These are phyloP conservation scores for Thripadectes ignobilis DNA, from an alignment of 2,797 vertebrate genomes.

Conservation along the genomic window DNA sequence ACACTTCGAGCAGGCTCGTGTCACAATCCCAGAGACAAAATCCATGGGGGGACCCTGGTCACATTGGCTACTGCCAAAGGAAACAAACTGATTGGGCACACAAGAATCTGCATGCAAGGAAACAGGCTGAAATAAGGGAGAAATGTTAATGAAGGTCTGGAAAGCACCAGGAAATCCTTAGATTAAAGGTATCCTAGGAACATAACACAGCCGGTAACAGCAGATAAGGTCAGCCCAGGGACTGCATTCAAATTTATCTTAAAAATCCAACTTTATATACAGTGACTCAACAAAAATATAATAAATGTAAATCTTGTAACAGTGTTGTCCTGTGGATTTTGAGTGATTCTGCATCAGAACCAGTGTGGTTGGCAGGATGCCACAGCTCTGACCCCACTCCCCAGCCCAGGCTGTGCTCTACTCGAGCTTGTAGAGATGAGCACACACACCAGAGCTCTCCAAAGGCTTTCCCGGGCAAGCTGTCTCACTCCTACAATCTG, in stretches of 20 bases:
- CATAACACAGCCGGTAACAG: not conserved
- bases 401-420: not conserved
- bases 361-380: not conserved
- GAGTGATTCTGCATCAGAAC: not conserved
- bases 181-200: not conserved
- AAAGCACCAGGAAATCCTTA: not conserved
- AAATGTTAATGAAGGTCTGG: conserved; percentile 12
- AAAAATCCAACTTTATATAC: not conserved
- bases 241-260: not conserved
- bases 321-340: not conserved
- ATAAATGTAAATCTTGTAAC: not conserved
- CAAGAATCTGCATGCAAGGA: not conserved
- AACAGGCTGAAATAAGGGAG: not conserved
- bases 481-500: rapidly evolving
- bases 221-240: not conserved
- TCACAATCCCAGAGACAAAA: not conserved
- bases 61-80: not conserved
- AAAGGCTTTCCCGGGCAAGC: not conserved
- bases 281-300: not conserved
- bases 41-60: rapidly evolving
- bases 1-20: not conserved
- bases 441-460: not conserved
- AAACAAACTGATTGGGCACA: not conserved
- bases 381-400: not conserved
- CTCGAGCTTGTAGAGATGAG: not conserved